Evolutionary conservation across 2,888 invertebrate species (phyloP).

Genomic region (Alviniconcha strummeri): DNA sequence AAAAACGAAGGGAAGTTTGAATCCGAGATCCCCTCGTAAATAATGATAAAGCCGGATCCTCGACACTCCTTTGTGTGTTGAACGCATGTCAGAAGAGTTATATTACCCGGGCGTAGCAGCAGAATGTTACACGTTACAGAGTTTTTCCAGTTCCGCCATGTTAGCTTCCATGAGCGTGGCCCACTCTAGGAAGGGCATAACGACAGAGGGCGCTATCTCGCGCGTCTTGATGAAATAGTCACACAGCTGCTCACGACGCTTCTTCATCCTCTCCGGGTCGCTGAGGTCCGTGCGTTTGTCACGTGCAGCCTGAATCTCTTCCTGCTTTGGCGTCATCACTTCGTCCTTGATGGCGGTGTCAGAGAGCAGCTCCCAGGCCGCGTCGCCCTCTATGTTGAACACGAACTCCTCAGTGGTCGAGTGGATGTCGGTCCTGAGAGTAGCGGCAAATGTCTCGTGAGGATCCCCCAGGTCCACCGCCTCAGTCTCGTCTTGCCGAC

Average conservation of each 20-base stretch:
- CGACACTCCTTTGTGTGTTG: background rate
- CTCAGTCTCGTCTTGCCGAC: background rate
- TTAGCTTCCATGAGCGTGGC: slow-evolving; percentile 33
- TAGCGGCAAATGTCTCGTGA: slow-evolving; percentile 26
- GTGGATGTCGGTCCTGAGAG: slow-evolving; percentile 20
- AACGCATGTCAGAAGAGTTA: no score
- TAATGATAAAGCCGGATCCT: background rate
- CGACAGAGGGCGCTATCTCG: slow-evolving; percentile 4
- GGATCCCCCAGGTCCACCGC: slow-evolving; percentile 26
- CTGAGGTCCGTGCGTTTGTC: slow-evolving; percentile 26
- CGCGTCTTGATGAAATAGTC: slow-evolving; percentile 34
- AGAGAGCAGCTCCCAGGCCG: slow-evolving; percentile 37
- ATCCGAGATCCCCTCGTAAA: background rate
- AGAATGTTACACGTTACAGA: slow-evolving; percentile 7
- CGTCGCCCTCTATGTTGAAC: slow-evolving; percentile 37
- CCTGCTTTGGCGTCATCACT: slow-evolving; percentile 38
- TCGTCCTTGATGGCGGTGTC: slow-evolving; percentile 34
- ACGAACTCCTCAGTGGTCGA: slow-evolving; percentile 18
- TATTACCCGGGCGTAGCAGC: no score
- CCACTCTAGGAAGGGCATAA: slow-evolving; percentile 37
- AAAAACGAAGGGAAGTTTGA: background rate
- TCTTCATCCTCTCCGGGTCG: slow-evolving; percentile 37
- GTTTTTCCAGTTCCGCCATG: slow-evolving; percentile 24
- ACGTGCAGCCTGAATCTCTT: slow-evolving; percentile 30
- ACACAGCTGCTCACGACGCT: slow-evolving; percentile 29